phyloP scores from a whole-genome alignment of 2,888 invertebrate species.

The Hypercompe scribonia region DNA sequence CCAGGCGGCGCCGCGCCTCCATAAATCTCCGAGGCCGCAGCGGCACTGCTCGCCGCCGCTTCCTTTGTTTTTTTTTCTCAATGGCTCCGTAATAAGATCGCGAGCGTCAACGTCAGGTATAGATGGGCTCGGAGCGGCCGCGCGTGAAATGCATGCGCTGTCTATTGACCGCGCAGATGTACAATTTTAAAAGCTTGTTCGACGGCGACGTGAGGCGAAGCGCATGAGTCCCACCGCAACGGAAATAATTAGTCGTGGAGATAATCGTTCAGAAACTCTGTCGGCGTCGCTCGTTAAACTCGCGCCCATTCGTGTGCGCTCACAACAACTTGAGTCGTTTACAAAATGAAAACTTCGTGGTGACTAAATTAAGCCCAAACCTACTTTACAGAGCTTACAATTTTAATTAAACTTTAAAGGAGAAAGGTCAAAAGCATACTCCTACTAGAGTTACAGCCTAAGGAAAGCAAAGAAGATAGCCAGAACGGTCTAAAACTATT shows the following conservation, averaged over 20 bases:
- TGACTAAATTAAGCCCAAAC: constrained; percentile 45
- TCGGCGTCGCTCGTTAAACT: constrained; percentile 49
- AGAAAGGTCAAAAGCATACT: background rate
- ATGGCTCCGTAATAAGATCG: constrained; percentile 78
- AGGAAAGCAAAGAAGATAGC: background rate
- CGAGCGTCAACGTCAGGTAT: constrained; percentile 83
- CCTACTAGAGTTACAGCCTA: background rate
- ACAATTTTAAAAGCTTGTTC: constrained; percentile 55
- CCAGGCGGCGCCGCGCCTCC: constrained; percentile 81
- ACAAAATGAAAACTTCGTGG: constrained; percentile 53
- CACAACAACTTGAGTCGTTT: constrained; percentile 49
- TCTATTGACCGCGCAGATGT: constrained; percentile 72
- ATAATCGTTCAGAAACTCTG: constrained; percentile 67
- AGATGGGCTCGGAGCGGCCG: constrained; percentile 60
- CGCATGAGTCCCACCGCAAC: constrained; percentile 54
- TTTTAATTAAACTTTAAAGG: constrained; percentile 33
- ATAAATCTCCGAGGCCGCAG: constrained; percentile 75
- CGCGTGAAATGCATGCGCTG: constrained; percentile 60
- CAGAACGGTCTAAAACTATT: background rate
- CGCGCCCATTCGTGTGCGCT: constrained; percentile 51
- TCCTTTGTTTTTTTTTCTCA: constrained; percentile 75
- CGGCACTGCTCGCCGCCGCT: constrained; percentile 65
- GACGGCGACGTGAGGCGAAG: constrained; percentile 50
- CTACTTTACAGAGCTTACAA: constrained; percentile 48
- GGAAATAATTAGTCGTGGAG: constrained; percentile 75